Conservation (phyloP, 2,888 invertebrate genomes). For the Melipona bicolor region DNA sequence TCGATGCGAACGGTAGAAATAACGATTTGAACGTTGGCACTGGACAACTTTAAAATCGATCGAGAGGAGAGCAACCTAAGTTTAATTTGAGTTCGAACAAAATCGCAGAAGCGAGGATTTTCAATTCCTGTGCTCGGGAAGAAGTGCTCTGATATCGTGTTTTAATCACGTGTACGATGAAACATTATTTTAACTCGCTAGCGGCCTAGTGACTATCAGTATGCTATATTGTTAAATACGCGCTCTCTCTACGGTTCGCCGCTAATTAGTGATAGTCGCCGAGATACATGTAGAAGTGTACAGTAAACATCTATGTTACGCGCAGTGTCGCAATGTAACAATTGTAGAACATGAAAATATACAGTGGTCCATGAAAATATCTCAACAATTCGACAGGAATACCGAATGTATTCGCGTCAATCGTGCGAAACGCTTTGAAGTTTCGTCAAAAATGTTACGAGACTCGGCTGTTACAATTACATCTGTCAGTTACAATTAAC, state of each 20-base stretch:
- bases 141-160: constrained; percentile 20
- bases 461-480: not conserved
- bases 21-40: constrained; percentile 48
- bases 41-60: constrained; percentile 34
- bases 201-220: constrained; percentile 19
- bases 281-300: not conserved
- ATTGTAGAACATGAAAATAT: constrained; percentile 1
- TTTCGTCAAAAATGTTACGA: not conserved
- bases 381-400: not conserved
- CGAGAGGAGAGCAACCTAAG: not conserved
- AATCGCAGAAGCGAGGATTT: constrained; percentile 5
- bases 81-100: not conserved
- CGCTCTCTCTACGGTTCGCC: constrained; percentile 17
- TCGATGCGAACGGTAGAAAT: constrained; percentile 14
- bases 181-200: not conserved
- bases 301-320: not conserved
- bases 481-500: too few relatives aligned
- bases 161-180: not conserved
- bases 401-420: too few relatives aligned
- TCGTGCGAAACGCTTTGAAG: not conserved
- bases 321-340: not conserved
- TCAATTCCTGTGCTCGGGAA: constrained; percentile 37
- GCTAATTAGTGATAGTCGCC: constrained; percentile 13
- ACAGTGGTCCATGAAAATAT: not conserved
- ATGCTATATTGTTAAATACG: constrained; percentile 6